Base-by-base conservation (phyloP, 2,113 vertebrate species). In the Balaeniceps rex region DNA sequence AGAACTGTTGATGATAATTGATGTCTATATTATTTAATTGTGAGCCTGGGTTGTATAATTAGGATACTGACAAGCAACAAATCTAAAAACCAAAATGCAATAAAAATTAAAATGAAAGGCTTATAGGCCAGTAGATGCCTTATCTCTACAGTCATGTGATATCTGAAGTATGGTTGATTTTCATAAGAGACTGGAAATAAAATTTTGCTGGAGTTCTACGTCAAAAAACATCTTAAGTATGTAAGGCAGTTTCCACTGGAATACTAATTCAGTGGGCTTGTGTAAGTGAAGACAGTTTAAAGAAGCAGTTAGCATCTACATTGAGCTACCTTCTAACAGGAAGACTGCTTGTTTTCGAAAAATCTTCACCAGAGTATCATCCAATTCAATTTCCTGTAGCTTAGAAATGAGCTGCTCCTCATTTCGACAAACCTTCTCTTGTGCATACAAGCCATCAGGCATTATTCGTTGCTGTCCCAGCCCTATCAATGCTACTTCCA, bases 401-500 rank as follows among this genome's bases (percentile, higher is more conserved):
- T 98, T 99, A 96, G 99, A 99, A 98, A 99, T 98, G 79, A 99
- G 98, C 93, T 99, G 99, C 94, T 99, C 99, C 96, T 99, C 99
- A 66, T 99, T 99, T 92, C 99, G 99, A 97, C 99, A 99, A 94
- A 99, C 98, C 84, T 99, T 99, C 98, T 99, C 99, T 98, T 99
- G 99, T 91, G 99, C 99, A 83, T 99, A 99, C 33, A 99, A 98
- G 89, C 99, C 99, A 70, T 99, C 99, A 6, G 99, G 99, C 99
- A 99, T 99, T 97, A 98, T 98, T 72, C 99, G 98, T 90, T 99
- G 99, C 98, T 99, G 99, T n/a, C 99, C 99, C 86, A 99, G 93
- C 15, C 99, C 99, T 65, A 99, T 98, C 91, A 99, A 93, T 24
- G 99, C 99, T 34, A 98, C 99, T 97, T 99, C 99, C 96, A 99